phyloP scores from a whole-genome alignment of 2,797 vertebrate genomes.

The Acanthornis magna region DNA sequence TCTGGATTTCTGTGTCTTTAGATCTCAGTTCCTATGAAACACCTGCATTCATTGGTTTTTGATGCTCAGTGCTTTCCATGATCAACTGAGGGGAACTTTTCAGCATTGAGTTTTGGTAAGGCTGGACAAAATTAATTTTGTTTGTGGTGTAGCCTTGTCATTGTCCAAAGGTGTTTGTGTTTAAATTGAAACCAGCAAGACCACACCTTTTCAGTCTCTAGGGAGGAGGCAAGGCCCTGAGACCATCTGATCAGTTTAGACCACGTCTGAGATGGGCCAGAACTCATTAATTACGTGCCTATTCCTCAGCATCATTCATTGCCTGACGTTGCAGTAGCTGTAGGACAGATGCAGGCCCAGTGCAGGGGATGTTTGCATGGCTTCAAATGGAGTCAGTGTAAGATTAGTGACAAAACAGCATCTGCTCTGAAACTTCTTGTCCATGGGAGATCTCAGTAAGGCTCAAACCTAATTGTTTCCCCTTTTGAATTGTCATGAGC shows the following conservation, averaged over 20 bases:
- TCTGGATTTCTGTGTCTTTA: background rate
- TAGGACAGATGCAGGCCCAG: background rate
- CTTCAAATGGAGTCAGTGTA: background rate
- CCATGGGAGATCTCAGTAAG: background rate
- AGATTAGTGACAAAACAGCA: background rate
- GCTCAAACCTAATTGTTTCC: background rate
- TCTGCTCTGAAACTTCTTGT: background rate
- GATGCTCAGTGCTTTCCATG: background rate
- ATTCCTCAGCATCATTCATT: background rate
- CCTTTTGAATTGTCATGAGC: background rate
- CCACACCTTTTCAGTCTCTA: background rate
- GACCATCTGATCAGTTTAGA: background rate
- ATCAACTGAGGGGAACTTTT: background rate
- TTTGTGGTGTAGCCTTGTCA: background rate
- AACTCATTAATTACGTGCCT: accelerated
- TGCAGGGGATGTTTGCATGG: background rate
- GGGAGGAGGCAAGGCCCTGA: background rate
- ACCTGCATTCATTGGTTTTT: background rate
- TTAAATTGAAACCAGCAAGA: background rate
- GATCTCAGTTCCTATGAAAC: background rate
- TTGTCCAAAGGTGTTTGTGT: background rate
- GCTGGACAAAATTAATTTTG: background rate
- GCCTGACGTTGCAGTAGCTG: background rate
- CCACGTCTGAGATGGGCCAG: background rate
- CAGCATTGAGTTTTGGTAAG: background rate